Evolutionary conservation across 2,888 invertebrate genomes (phyloP).

Genomic region (Idaea biselata): DNA sequence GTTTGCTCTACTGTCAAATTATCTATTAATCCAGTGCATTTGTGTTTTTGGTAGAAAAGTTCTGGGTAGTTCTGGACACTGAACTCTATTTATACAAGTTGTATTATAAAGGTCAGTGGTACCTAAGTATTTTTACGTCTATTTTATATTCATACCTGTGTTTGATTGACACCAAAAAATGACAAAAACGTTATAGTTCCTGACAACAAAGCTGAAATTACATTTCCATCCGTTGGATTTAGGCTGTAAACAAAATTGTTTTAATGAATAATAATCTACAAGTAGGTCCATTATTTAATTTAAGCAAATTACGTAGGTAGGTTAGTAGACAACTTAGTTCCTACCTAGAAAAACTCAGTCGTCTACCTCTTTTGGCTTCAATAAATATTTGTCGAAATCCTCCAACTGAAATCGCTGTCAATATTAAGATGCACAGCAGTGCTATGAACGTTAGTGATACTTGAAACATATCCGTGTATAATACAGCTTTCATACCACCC

Average conservation of each 20-base stretch:
- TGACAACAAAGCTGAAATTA: constrained; percentile 88
- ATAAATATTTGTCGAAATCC: constrained; percentile 86
- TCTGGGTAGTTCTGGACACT: too few relatives aligned
- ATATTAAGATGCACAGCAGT: constrained; percentile 88
- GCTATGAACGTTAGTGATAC: constrained; percentile 92
- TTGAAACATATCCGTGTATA: constrained; percentile 92
- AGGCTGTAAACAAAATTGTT: constrained; percentile 81
- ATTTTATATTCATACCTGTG: constrained; percentile 73
- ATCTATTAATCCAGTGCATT: too few relatives aligned
- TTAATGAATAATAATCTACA: too few relatives aligned
- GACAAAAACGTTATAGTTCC: constrained; percentile 89
- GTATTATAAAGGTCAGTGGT: too few relatives aligned
- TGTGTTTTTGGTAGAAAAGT: too few relatives aligned
- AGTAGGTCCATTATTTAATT: constrained; percentile 1
- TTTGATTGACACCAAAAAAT: constrained; percentile 92
- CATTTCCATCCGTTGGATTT: constrained; percentile 90
- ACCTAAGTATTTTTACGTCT: too few relatives aligned
- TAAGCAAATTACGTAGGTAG: neutral
- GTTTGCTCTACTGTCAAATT: neutral
- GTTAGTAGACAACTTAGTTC: constrained; percentile 17
- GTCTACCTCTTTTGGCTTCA: constrained; percentile 84
- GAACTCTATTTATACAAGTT: neutral
- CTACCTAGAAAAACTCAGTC: constrained; percentile 86
- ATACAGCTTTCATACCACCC: constrained; percentile 95
- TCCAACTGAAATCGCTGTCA: constrained; percentile 85